Evolutionary conservation across 2,888 invertebrate species (phyloP), one percentile per base, ranked within the genome.

Genomic region (Lasioglossum villosulum): DNA sequence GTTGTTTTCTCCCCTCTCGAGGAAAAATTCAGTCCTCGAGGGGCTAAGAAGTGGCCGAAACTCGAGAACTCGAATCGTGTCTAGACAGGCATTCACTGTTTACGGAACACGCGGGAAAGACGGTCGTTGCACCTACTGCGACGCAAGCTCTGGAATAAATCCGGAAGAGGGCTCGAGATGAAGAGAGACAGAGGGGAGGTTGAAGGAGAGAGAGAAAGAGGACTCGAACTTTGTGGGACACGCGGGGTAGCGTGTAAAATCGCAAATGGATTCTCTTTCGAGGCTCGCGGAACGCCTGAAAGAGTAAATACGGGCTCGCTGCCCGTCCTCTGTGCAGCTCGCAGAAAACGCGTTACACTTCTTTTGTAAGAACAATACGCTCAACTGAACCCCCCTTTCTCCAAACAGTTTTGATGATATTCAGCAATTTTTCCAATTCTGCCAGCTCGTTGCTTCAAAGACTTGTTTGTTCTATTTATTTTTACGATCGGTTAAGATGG

Each of bases 211-310:
- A 34, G 30, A 14, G 0, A n/a, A 16, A 34, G 23, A 75, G 84
- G 56, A 75, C 75, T 83, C 75, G 48, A 70, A 63, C 77, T 70
- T 66, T 66, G 66, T 34, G 34, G 66, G 66, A 66, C 66, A 66
- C 84, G 37, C 77, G 74, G 56, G 79, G 80, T 39, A 73, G 84
- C 52, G 42, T 77, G 71, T 84, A 77, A 86, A 84, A 80, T 86
- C 84, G 84, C 76, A 86, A 86, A 86, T 84, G 85, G 84, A 86
- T 86, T 86, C 85, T 80, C 77, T 80, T 86, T 84, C 84, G 75
- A 80, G 77, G 30, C 78, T 82, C 84, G 76, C 34, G 39, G 10
- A 68, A 79, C 59, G 56, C 71, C 75, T 76, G 83, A 73, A 83
- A 79, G 84, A 73, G 73, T 83, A 68, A 83, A 85, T 83, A 83